Evolutionary conservation across 1,140 invertebrate species (phyloP).

Genomic region (Zaprionus taronus): DNA sequence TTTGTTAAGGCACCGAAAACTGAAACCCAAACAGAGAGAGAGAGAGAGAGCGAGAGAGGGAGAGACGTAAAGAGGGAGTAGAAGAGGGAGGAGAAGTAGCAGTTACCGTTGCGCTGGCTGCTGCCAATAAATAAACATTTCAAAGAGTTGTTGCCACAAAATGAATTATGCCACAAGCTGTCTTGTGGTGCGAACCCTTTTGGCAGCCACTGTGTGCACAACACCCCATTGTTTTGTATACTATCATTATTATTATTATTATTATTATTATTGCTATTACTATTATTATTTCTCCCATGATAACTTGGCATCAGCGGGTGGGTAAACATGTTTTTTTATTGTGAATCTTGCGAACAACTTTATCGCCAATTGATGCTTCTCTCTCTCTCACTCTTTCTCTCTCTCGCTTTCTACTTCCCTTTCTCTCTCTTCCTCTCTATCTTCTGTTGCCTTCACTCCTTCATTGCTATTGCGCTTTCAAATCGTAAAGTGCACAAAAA

Average conservation of each 20-base stretch:
- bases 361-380: neutral
- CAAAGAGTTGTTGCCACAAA: conserved; percentile 27
- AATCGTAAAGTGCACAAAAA: conserved; percentile 5
- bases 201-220: conserved; percentile 15
- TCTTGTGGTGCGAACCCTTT: conserved; percentile 2
- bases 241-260: conserved; percentile 10
- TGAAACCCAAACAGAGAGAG: conserved; percentile 17
- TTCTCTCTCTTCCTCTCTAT: neutral
- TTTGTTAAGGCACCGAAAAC: conserved; percentile 35
- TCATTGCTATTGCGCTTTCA: neutral
- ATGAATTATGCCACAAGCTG: conserved; percentile 31
- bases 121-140: conserved; percentile 47
- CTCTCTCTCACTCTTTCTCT: neutral
- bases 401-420: neutral
- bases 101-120: neutral
- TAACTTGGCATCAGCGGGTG: neutral
- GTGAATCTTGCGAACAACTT: neutral
- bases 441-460: neutral
- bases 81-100: neutral
- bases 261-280: conserved; percentile 13
- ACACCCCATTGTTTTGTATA: neutral
- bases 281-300: neutral
- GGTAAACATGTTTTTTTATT: neutral
- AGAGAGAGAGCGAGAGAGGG: neutral
- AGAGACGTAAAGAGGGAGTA: neutral